phyloP scores from a whole-genome alignment of 2,113 vertebrate species.

The Otus sunia region DNA sequence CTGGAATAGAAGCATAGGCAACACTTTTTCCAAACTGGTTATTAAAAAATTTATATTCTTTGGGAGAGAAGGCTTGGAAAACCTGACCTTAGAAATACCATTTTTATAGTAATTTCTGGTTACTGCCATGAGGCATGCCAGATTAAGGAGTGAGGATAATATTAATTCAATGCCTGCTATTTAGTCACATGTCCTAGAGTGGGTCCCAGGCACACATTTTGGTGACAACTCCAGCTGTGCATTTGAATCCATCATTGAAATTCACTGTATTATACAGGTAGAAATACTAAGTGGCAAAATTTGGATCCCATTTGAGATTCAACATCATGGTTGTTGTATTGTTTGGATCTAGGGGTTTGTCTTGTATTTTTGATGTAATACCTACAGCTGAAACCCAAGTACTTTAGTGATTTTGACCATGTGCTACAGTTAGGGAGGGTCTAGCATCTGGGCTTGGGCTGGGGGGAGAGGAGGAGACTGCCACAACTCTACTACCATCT shows the following conservation, averaged over 20 bases:
- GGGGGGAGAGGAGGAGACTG: background rate
- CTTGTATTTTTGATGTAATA: background rate
- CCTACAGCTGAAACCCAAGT: background rate
- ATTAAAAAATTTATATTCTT: background rate
- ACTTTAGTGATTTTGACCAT: background rate
- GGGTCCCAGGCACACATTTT: background rate
- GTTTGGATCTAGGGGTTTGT: background rate
- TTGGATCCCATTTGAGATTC: background rate
- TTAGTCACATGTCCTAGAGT: background rate
- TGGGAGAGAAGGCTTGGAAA: background rate
- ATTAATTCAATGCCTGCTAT: background rate
- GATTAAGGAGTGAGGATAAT: background rate
- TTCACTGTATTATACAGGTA: background rate
- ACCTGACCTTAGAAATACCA: background rate
- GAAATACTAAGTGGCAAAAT: background rate
- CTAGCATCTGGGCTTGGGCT: background rate
- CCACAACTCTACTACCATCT: background rate
- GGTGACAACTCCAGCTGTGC: background rate
- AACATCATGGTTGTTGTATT: background rate
- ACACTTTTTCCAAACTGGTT: background rate
- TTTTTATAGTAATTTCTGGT: background rate
- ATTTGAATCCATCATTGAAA: background rate
- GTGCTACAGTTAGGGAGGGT: background rate
- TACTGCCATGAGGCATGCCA: background rate
- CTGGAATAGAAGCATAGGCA: background rate